phyloP scores from a whole-genome alignment of 2,797 vertebrate species.

The Argentina silus region DNA sequence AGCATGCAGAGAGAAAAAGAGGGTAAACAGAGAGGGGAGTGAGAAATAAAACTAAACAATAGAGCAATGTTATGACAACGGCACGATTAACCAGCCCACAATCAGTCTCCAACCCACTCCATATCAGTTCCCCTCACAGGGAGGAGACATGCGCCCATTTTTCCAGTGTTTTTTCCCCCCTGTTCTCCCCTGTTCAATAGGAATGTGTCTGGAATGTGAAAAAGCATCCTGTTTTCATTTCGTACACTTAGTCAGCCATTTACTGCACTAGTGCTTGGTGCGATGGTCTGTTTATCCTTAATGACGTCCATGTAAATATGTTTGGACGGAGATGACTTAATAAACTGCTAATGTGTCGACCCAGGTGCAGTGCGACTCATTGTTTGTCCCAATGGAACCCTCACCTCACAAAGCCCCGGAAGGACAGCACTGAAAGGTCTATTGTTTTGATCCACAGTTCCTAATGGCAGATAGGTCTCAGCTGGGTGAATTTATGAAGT shows the following conservation, averaged over 20 bases:
- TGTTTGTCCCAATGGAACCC: neutral
- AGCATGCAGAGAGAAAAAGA: slow-evolving; percentile 6
- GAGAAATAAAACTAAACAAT: slow-evolving; percentile 50
- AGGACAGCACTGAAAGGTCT: neutral
- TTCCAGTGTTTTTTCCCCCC: slow-evolving; percentile 48
- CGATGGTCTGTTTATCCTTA: slow-evolving; percentile 18
- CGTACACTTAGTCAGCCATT: slow-evolving; percentile 66
- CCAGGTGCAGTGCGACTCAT: slow-evolving; percentile 29
- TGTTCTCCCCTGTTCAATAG: slow-evolving; percentile 44
- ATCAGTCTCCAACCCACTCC: slow-evolving; percentile 56
- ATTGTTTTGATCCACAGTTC: slow-evolving; percentile 6
- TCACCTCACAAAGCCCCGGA: neutral
- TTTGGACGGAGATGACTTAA: slow-evolving; percentile 3
- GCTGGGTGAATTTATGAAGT: too few relatives aligned
- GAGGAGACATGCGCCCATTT: slow-evolving; percentile 60
- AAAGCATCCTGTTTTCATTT: slow-evolving; percentile 80
- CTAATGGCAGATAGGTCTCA: neutral
- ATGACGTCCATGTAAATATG: slow-evolving; percentile 51
- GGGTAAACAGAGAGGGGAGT: slow-evolving; percentile 4
- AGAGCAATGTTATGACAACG: slow-evolving; percentile 62
- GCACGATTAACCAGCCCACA: slow-evolving; percentile 57
- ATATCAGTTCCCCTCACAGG: slow-evolving; percentile 60
- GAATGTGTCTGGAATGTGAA: slow-evolving; percentile 75
- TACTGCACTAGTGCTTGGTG: slow-evolving; percentile 12
- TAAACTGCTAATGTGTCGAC: neutral